Evolutionary conservation across 2,113 vertebrate species (phyloP), one percentile per base, ranked within the genome.

Genomic region (Coptodon bakossiorum): DNA sequence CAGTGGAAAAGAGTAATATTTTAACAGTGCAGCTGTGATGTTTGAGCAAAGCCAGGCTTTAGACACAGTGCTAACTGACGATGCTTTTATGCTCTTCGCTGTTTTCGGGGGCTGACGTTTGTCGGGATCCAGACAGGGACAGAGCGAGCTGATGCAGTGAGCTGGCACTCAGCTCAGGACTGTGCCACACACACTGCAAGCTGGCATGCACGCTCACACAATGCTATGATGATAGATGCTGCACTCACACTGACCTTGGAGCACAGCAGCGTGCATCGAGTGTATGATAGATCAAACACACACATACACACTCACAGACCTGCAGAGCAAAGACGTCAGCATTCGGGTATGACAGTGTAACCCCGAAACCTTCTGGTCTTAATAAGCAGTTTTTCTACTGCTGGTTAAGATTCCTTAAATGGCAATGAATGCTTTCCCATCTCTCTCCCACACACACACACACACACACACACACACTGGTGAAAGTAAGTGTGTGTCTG

Each of bases 171-270:
- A 29, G 83, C 68, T 79, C 38, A 57, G 43, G 63, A 66, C 73
- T 29, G 73, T 38, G 88, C 71, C 71, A 91, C 86, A 36, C 36
- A n/a, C 71, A 82, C 90, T 85, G 89, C 68, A 88, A 86, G 83
- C 43, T 90, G 68, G 88, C 88, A 66, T 50, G 22, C 63, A 34
- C 19, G 0, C 36, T 53, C 27, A 36, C 50, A 36, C 45, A 85
- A n/a, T n/a, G 4, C 85, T 83, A 59, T 4, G 52, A 86, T 94
- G 95, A 96, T 95, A 85, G 89, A 95, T 93, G 90, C 53, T 79
- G 83, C 88, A 86, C 94, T 89, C 80, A 81, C n/a, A 78, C 79
- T 89, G 96, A 95, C 95, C 96, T 95, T 94, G 92, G 90, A 83
- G 85, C 85, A 89, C 84, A 90, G 85, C 87, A 73, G 92, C 82